Base-by-base conservation (phyloP, 2,888 invertebrate species). In the Ormyrus labotus region DNA sequence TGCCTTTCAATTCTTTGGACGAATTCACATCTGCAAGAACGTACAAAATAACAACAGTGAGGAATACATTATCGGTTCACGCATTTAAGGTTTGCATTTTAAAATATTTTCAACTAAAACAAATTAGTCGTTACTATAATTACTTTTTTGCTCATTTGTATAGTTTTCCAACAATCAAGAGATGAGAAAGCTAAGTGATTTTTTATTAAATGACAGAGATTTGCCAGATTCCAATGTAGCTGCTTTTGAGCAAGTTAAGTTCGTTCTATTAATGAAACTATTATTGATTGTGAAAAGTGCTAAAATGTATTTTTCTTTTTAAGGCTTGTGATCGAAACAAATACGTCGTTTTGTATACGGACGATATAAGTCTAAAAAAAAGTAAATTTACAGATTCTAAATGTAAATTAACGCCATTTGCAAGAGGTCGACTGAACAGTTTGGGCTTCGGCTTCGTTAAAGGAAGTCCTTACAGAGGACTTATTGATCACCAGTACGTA, bases 1-100 rank as follows among this genome's bases (percentile, higher is more conserved):
- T 84, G 76, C 85, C 84, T 1, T 86, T 86, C 10, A 51, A 70
- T 55, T 74, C 74, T 0, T 5, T 80, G 34, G 64, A 69, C 1
- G 74, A 63, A n/a, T 80, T 80, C 13, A 8, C 11, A 6, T 45
- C 6, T 0, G 70, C 58, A 9, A 74, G 58, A 45, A 74, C 79
- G 6, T 69, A 80, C 48, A 74, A 64, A 60, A 57, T 80, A 2
- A 70, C 53, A 13, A 64, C 79, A 0, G 5, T 74, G 2, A 47
- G 19, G 19, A 63, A 80, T 45, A 68, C 74, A 8, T 19, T 19
- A 19, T 19, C 19, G 19, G 19, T 19, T 19, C 19, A 19, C 19
- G 19, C 51, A 5, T 47, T 80, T 11, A 69, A 74, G 69, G 79
- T 80, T 19, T n/a, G 50, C 47, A 13, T 19, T 19, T 19, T 19